Evolutionary conservation across 2,797 vertebrate species (phyloP).

Genomic region (Brachyrhaphis roseni): DNA sequence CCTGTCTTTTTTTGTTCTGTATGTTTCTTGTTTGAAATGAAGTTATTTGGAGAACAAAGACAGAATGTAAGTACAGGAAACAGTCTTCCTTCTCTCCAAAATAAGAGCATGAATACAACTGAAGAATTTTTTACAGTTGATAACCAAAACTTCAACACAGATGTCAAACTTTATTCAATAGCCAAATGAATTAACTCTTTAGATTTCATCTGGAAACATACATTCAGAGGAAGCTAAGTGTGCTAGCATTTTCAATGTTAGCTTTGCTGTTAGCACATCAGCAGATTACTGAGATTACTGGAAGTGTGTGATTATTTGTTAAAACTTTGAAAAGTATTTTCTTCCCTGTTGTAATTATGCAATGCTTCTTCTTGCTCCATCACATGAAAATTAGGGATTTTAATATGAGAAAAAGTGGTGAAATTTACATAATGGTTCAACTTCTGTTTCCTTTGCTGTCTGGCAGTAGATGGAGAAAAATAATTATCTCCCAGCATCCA

Average conservation of each 20-base stretch:
- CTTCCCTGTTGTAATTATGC: not conserved
- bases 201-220: not conserved
- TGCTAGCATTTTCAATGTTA: not conserved
- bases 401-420: not conserved
- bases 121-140: no score
- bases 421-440: not conserved
- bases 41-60: not conserved
- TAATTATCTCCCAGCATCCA: constrained; percentile 27
- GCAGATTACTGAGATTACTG: no score
- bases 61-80: not conserved
- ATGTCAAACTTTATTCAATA: not conserved
- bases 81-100: not conserved
- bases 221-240: not conserved
- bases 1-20: not conserved
- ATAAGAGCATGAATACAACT: not conserved
- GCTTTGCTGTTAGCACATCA: no score
- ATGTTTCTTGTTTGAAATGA: not conserved
- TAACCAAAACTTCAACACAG: no score
- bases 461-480: not conserved
- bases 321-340: not conserved
- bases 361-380: not conserved
- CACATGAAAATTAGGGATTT: not conserved
- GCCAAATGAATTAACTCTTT: not conserved
- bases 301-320: not conserved
- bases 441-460: not conserved